Conservation (phyloP, 1,140 invertebrate species). For the Sesamia nonagrioides region DNA sequence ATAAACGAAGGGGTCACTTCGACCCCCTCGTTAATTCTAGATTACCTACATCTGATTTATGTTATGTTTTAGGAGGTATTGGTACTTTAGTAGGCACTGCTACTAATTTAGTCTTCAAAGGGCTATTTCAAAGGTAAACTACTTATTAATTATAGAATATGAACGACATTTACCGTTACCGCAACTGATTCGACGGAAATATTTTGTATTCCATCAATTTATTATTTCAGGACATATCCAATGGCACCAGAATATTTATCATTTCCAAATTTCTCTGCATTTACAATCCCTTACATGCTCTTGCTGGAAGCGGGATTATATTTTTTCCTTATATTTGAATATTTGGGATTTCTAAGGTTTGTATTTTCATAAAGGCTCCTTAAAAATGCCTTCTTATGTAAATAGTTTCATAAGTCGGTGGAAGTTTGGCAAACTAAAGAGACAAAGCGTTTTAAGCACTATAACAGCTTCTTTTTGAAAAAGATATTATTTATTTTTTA, state of each 20-base stretch:
- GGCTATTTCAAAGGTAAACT: conserved; percentile 88
- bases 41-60: conserved; percentile 45
- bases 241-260: conserved; percentile 72
- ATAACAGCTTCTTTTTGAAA: no score
- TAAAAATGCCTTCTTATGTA: no score
- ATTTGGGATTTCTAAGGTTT: conserved; percentile 75
- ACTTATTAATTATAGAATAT: no score
- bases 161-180: no score
- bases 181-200: no score
- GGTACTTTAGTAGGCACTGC: conserved; percentile 95
- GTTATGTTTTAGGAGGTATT: conserved; percentile 90
- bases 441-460: no score
- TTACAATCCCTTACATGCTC: conserved; percentile 71
- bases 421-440: no score
- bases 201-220: not conserved
- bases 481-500: no score
- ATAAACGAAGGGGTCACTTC: no score
- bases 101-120: conserved; percentile 95
- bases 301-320: conserved; percentile 58
- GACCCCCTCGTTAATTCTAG: no score
- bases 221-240: conserved; percentile 68
- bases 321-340: conserved; percentile 62
- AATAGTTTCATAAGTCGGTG: no score
- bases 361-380: not conserved
- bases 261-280: conserved; percentile 75